These are phyloP conservation scores for Sebastes vulpes DNA, from an alignment of 2,797 vertebrate genomes.

Conservation along the genomic window DNA sequence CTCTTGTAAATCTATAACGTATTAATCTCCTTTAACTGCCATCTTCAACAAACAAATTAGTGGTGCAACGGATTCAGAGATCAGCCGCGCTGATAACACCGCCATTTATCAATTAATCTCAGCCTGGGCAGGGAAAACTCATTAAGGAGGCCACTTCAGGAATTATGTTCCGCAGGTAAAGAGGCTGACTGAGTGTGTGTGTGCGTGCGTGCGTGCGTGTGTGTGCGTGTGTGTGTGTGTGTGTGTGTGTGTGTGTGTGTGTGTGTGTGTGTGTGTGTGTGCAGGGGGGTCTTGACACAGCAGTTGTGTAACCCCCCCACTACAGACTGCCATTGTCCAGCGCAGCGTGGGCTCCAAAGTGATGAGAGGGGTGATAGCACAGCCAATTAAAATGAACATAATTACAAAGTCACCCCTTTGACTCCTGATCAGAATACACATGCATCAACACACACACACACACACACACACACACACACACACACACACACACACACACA, in stretches of 20 bases:
- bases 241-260: conserved; percentile 30
- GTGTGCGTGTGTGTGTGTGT: conserved; percentile 32
- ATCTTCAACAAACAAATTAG: conserved; percentile 88
- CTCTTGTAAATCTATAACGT: conserved; percentile 78
- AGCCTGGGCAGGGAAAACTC: conserved; percentile 82
- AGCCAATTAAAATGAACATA: conserved; percentile 92
- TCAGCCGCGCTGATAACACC: conserved; percentile 74
- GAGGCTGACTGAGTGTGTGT: conserved; percentile 49
- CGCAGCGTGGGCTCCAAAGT: conserved; percentile 73
- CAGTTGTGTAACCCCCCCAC: conserved; percentile 48
- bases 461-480: conserved; percentile 49
- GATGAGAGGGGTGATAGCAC: conserved; percentile 87
- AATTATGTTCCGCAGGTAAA: conserved; percentile 80
- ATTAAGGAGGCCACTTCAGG: conserved; percentile 82
- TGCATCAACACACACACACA: conserved; percentile 58
- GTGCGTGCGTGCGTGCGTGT: conserved; percentile 38
- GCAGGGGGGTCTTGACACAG: conserved; percentile 44
- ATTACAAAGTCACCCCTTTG: conserved; percentile 90
- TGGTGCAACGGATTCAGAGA: conserved; percentile 84
- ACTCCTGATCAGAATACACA: conserved; percentile 86
- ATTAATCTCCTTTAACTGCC: conserved; percentile 86
- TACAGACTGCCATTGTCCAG: conserved; percentile 81
- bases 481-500: conserved; percentile 46
- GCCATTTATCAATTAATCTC: conserved; percentile 87
- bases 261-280: conserved; percentile 19